Evolutionary conservation across 2,888 invertebrate species (phyloP).

Genomic region (Oligia latruncula): DNA sequence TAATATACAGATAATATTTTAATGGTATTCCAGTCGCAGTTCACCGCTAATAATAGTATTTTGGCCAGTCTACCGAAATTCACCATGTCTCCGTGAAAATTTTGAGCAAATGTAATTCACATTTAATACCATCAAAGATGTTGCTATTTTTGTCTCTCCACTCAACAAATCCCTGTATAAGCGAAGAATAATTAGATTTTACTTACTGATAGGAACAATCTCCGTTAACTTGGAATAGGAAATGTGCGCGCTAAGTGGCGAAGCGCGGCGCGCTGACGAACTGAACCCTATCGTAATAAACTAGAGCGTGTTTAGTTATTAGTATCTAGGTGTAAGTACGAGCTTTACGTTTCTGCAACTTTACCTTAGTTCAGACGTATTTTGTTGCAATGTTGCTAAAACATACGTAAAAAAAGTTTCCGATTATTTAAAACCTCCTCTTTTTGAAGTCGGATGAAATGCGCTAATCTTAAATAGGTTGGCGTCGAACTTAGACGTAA

Average conservation of each 20-base stretch:
- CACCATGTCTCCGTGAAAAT: not conserved
- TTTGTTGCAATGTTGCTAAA: not conserved
- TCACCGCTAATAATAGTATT: not conserved
- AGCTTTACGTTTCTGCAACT: not conserved
- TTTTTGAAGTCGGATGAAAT: not conserved
- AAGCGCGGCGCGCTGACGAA: not conserved
- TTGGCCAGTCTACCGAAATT: not conserved
- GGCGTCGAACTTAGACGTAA: not conserved
- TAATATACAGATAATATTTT: not conserved
- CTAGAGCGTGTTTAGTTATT: not conserved
- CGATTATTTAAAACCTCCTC: no score
- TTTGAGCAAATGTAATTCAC: conserved; percentile 1
- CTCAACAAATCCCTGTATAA: conserved; percentile 1
- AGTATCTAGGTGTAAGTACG: not conserved
- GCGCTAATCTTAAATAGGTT: not conserved
- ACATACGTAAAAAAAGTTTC: no score
- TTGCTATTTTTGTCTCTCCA: not conserved
- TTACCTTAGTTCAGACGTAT: not conserved
- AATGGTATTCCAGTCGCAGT: not conserved
- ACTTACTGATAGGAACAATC: conserved; percentile 37
- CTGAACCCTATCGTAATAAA: conserved; percentile 25
- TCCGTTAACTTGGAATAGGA: conserved; percentile 41
- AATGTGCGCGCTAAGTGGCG: conserved; percentile 34
- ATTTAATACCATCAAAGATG: not conserved
- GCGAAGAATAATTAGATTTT: conserved; percentile 36